phyloP scores from a whole-genome alignment of 2,113 vertebrate species.

The Cryptomyrus ogoouensis region DNA sequence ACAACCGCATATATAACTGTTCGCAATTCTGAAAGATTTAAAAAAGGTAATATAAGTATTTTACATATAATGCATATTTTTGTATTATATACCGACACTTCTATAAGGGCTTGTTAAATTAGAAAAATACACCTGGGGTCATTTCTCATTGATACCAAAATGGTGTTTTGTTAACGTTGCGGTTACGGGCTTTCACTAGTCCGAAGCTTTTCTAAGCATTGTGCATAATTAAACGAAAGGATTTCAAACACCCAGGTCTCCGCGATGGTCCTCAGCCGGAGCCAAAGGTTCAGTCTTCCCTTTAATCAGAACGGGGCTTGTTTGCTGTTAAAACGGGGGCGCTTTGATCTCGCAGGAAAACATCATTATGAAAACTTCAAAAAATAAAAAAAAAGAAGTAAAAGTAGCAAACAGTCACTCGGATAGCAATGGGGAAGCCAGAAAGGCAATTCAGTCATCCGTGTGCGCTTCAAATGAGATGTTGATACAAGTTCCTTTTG shows the following conservation, averaged over 20 bases:
- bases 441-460: constrained; percentile 1
- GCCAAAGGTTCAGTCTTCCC: neutral
- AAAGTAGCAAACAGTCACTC: neutral
- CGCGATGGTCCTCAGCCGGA: neutral
- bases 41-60: neutral
- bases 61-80: neutral
- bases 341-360: constrained; percentile 10
- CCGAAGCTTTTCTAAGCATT: neutral
- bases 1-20: neutral
- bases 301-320: neutral
- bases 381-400: neutral
- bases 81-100: neutral
- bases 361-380: neutral
- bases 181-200: neutral
- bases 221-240: neutral
- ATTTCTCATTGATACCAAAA: neutral
- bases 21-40: neutral
- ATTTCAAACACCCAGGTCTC: neutral
- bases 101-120: neutral
- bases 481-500: constrained; percentile 8
- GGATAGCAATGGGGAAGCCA: neutral
- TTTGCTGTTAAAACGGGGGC: neutral
- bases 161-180: neutral
- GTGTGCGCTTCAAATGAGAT: constrained; percentile 23
- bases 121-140: neutral